These are phyloP conservation scores for Myxocyprinus asiaticus DNA, from an alignment of 2,113 vertebrate species.

Conservation along the genomic window DNA sequence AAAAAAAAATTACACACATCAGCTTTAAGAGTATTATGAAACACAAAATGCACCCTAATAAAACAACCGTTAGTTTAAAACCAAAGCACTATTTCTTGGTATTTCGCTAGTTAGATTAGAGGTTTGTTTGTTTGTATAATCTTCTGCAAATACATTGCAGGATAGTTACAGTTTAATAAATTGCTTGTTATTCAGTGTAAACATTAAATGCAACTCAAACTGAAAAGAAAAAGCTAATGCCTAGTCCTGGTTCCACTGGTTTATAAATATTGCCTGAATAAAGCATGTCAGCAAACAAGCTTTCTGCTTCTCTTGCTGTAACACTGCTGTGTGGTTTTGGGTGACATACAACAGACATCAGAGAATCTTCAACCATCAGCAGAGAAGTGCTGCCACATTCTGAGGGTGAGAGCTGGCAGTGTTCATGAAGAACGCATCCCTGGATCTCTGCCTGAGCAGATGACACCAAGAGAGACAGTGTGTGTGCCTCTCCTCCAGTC, in stretches of 20 bases:
- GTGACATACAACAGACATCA: conserved; percentile 23
- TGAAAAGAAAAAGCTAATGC: conserved; percentile 23
- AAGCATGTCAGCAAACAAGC: conserved; percentile 26
- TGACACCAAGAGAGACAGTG: conserved; percentile 10
- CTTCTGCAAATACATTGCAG: background rate
- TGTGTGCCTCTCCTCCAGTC: conserved; percentile 28
- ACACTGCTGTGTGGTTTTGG: conserved; percentile 19
- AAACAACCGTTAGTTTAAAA: no score
- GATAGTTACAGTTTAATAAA: conserved; percentile 32
- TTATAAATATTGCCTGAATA: conserved; percentile 25
- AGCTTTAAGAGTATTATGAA: background rate
- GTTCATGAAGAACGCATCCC: conserved; percentile 24
- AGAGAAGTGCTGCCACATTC: conserved; percentile 20
- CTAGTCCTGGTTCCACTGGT: background rate
- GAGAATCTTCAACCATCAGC: conserved; percentile 14
- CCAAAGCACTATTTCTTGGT: no score
- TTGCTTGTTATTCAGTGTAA: conserved; percentile 22
- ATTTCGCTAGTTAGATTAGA: conserved; percentile 19
- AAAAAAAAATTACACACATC: no score
- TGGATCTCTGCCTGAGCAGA: conserved; percentile 29
- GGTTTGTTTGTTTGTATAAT: conserved; percentile 24
- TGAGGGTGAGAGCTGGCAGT: conserved; percentile 6
- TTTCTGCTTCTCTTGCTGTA: conserved; percentile 13
- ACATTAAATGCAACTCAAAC: conserved; percentile 3
- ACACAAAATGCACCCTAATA: conserved; percentile 15